Conservation (phyloP, 1,140 invertebrate genomes). For the Drosophila jambulina region DNA sequence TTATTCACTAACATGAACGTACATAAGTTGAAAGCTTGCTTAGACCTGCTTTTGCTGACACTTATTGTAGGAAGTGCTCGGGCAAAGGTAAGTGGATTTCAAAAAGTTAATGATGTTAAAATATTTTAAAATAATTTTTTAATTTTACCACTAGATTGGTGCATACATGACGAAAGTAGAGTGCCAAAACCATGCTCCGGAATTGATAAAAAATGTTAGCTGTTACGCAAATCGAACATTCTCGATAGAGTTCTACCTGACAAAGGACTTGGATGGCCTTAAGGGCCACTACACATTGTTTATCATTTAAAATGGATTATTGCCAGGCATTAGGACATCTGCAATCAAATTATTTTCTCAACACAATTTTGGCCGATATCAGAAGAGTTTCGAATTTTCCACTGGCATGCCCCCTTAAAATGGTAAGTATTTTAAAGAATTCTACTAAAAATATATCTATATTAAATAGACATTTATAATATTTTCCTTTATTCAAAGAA, state of each 20-base stretch:
- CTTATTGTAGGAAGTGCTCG: not conserved
- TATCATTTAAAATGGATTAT: constrained; percentile 4
- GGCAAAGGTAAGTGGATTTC: not conserved
- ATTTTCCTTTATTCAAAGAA: constrained; percentile 6
- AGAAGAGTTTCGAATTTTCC: constrained; percentile 32
- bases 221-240: not conserved
- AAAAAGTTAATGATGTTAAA: too few relatives aligned
- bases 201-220: not conserved
- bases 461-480: not conserved
- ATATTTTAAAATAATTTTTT: not conserved
- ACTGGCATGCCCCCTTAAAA: constrained; percentile 32
- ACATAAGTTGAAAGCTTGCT: not conserved
- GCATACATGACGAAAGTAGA: not conserved
- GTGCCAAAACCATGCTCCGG: not conserved
- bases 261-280: not conserved
- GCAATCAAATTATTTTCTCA: constrained; percentile 9
- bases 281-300: constrained; percentile 3
- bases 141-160: not conserved
- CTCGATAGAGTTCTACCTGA: not conserved
- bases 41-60: not conserved
- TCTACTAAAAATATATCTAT: not conserved
- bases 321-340: constrained; percentile 12
- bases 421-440: too few relatives aligned
- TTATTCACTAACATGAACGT: not conserved
- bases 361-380: not conserved